Evolutionary conservation across 1,140 invertebrate species (phyloP).

Genomic region (Bombus cullumanus): DNA sequence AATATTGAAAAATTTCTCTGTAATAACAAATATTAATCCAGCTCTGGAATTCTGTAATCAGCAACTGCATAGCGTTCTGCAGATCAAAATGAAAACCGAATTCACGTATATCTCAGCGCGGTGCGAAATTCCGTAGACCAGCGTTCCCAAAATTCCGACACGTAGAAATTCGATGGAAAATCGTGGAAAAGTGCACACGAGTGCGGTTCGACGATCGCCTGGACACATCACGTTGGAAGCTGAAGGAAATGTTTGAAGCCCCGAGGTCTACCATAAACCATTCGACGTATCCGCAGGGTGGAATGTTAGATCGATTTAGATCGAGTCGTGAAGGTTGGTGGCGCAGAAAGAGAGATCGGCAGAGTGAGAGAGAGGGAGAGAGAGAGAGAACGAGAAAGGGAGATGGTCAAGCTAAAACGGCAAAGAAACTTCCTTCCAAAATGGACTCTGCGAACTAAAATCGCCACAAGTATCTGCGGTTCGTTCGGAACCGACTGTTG

Average conservation of each 20-base stretch:
- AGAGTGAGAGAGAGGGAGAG: no score
- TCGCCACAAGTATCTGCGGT: neutral
- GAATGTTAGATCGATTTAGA: neutral
- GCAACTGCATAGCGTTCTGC: neutral
- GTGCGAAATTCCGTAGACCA: neutral
- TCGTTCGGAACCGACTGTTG: neutral
- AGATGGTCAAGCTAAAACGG: neutral
- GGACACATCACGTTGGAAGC: neutral
- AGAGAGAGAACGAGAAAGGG: neutral
- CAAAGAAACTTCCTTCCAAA: neutral
- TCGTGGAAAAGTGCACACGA: slow-evolving; percentile 10
- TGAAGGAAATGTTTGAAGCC: neutral
- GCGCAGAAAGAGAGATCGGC: neutral
- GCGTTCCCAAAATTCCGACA: slow-evolving; percentile 15
- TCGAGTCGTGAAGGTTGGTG: neutral
- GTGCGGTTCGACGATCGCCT: neutral
- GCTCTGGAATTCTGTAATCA: neutral
- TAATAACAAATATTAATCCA: neutral
- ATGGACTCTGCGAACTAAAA: slow-evolving; percentile 2
- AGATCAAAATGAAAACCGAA: neutral
- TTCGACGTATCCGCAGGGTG: neutral
- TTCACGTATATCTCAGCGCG: neutral
- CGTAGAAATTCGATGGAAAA: slow-evolving; percentile 2
- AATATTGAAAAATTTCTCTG: neutral
- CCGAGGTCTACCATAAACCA: slow-evolving; percentile 4